Evolutionary conservation across 2,888 invertebrate species (phyloP), one percentile per base, ranked within the genome.

Genomic region (Phyllotreta striolata): DNA sequence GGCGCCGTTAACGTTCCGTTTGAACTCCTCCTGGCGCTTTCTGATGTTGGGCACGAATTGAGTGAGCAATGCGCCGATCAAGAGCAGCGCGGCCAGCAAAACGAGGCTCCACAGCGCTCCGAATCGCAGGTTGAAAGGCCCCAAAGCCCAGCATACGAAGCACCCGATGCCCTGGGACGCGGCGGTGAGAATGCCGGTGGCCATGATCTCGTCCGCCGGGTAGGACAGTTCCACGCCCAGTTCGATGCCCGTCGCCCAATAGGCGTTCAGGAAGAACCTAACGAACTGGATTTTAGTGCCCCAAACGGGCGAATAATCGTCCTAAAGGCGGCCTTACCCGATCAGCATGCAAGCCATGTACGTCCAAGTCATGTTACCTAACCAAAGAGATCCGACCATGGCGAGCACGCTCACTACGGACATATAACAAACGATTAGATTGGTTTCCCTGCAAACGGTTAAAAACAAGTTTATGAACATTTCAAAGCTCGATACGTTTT

Each of bases 191-290:
- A 77, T 62, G 43, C 76, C 76, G n/a, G 74, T 72, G 6, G 75
- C 71, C 9, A 75, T 76, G 49, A 72, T 71, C 67, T 77, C 77
- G 12, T 74, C 72, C 7, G 72, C 65, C 38, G 77, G 77, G 66
- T 70, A 76, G 8, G 77, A 74, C 39, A 77, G 59, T 66, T 77
- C 77, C 41, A 75, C 71, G 1, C 74, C 76, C 38, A 75, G 56
- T 65, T 76, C 76, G 57, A 73, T 74, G 40, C 76, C 77, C 24
- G 73, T 73, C 3, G 73, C 69, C 72, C 74, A 71, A 49, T 76
- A 77, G 34, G 74, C 70, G 56, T 70, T 74, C 7, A 70, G 69
- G 54, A 76, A 76, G 12, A 74, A 59, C 6, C 75, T 75, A 24
- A 24, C 4, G 24, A 24, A 24, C 1, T 24, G 1, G 24, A 24